phyloP scores from a whole-genome alignment of 2,888 invertebrate species.

The Helleia helle region DNA sequence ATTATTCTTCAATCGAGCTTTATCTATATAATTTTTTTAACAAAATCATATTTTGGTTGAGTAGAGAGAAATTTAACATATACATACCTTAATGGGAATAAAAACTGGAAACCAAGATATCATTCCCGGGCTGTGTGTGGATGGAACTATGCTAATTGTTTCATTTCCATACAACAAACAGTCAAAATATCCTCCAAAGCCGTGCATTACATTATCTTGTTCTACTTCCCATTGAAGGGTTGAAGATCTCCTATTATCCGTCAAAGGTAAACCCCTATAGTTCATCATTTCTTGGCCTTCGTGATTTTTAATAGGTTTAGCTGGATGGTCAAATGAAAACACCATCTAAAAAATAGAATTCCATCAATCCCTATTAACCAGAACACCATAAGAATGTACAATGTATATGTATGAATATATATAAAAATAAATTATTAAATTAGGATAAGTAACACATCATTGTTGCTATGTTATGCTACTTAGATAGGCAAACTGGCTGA shows the following conservation, averaged over 20 bases:
- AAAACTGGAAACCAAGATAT: slow-evolving; percentile 99
- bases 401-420: too few species aligned
- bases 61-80: too few species aligned
- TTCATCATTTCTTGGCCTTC: slow-evolving; percentile 76
- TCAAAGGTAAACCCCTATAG: slow-evolving; percentile 80
- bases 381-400: too few species aligned
- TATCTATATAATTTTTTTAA: too few species aligned
- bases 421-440: too few species aligned
- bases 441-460: too few species aligned
- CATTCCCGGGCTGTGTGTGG: slow-evolving; percentile 92
- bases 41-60: too few species aligned
- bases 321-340: slow-evolving; percentile 95
- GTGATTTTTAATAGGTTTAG: slow-evolving; percentile 79
- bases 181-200: slow-evolving; percentile 97
- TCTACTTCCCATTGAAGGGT: slow-evolving; percentile 79
- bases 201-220: slow-evolving; percentile 89
- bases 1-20: too few species aligned
- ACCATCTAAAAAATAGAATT: slow-evolving; percentile 63
- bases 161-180: slow-evolving; percentile 89
- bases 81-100: slow-evolving; percentile 87
- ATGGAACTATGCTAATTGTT: slow-evolving; percentile 90
- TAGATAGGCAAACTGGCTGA: too few species aligned
- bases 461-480: too few species aligned
- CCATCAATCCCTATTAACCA: not conserved
- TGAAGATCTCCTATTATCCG: slow-evolving; percentile 83